Conservation (phyloP, 2,797 vertebrate species). For the Halcyon chelicuti region DNA sequence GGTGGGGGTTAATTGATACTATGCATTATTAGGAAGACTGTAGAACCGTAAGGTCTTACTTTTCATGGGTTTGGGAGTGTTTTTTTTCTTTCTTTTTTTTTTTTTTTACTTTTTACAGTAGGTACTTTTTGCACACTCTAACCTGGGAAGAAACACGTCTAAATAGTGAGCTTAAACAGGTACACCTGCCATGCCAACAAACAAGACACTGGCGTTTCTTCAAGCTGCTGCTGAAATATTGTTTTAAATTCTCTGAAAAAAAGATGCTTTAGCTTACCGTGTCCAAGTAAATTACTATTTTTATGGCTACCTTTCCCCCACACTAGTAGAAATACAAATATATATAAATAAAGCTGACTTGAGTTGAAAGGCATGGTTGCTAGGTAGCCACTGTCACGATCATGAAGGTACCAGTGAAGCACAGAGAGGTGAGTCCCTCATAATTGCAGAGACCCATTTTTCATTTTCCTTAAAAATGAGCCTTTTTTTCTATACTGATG, state of each 20-base stretch:
- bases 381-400: constrained; percentile 75
- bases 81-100: background rate
- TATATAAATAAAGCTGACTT: constrained; percentile 66
- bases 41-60: background rate
- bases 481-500: constrained; percentile 44
- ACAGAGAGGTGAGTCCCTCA: constrained; percentile 68
- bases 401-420: constrained; percentile 68
- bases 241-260: background rate
- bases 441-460: constrained; percentile 75
- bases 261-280: background rate
- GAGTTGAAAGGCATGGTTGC: constrained; percentile 72
- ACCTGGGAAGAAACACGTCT: background rate
- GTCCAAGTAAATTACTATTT: background rate
- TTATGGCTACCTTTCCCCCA: background rate
- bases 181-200: background rate
- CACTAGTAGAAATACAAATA: background rate
- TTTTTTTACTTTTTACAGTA: background rate
- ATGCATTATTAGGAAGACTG: background rate
- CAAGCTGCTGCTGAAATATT: background rate
- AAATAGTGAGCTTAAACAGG: background rate
- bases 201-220: background rate
- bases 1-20: background rate
- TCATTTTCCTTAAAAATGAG: constrained; percentile 70
- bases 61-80: background rate
- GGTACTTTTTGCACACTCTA: background rate